These are phyloP conservation scores for Papilio helenus DNA, from an alignment of 1,140 invertebrate species.

Conservation along the genomic window DNA sequence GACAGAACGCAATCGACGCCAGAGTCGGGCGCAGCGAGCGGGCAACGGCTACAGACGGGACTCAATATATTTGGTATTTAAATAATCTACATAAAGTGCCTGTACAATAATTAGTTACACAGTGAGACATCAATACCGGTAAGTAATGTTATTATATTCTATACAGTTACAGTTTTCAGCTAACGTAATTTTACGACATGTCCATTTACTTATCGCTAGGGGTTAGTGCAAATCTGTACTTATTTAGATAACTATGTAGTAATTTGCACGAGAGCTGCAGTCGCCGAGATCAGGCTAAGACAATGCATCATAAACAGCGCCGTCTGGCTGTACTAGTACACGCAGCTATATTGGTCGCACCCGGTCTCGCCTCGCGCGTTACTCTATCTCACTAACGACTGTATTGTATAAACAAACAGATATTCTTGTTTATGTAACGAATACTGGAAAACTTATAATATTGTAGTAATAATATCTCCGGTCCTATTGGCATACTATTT, in stretches of 20 bases:
- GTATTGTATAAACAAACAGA: neutral
- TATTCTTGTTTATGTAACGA: neutral
- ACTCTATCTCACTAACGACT: neutral
- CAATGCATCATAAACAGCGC: neutral
- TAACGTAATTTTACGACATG: neutral
- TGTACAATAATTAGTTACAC: neutral
- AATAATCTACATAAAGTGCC: neutral
- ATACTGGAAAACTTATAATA: neutral
- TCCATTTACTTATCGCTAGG: neutral
- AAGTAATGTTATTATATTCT: neutral
- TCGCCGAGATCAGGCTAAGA: neutral
- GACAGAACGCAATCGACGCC: neutral
- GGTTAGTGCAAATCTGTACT: constrained; percentile 5
- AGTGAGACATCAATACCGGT: neutral
- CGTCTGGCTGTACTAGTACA: neutral
- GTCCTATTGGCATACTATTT: neutral
- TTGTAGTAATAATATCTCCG: neutral
- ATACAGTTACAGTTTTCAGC: neutral
- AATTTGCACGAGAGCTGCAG: constrained; percentile 20
- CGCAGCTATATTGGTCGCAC: neutral
- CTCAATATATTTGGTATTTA: neutral
- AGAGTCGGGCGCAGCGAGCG: neutral
- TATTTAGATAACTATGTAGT: constrained; percentile 23
- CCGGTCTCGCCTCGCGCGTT: neutral
- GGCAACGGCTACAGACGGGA: neutral